phyloP scores from a whole-genome alignment of 1,140 invertebrate species.

The Zaprionus taronus region DNA sequence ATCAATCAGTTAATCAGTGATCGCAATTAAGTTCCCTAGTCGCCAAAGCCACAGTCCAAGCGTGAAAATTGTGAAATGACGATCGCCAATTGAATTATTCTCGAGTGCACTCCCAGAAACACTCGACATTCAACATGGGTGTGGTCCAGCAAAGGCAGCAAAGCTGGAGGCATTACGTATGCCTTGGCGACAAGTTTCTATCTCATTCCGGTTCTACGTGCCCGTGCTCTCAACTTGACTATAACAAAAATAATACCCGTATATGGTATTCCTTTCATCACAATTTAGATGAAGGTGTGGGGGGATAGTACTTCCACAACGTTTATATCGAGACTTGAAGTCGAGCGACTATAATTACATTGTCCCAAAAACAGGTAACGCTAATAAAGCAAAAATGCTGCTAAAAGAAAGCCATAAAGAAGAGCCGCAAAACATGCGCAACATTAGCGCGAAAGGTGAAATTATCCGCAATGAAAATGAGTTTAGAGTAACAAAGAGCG shows the following conservation, averaged over 20 bases:
- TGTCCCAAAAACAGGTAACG: conserved; percentile 56
- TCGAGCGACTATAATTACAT: conserved; percentile 46
- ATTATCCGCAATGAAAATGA: conserved; percentile 61
- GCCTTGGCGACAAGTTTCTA: not conserved
- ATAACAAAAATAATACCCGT: conserved; percentile 3
- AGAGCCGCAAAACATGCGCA: conserved; percentile 57
- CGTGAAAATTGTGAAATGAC: conserved; percentile 55
- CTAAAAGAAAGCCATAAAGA: conserved; percentile 64
- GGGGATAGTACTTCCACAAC: conserved; percentile 1
- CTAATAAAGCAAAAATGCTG: conserved; percentile 70
- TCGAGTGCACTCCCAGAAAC: not conserved
- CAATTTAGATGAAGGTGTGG: too few relatives aligned
- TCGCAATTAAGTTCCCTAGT: conserved; percentile 37
- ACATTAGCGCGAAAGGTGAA: conserved; percentile 77
- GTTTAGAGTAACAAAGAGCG: conserved; percentile 36
- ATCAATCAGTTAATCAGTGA: conserved; percentile 54
- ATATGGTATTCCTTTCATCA: conserved; percentile 7
- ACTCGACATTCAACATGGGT: not conserved
- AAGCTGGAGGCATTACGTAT: not conserved
- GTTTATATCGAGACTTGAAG: conserved; percentile 26
- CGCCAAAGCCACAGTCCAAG: conserved; percentile 35
- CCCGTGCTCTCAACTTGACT: not conserved
- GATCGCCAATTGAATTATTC: not conserved
- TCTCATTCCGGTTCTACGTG: not conserved
- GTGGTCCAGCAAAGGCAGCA: not conserved